Conservation (phyloP, 1,140 invertebrate genomes). For the Reticulitermes speratus region DNA sequence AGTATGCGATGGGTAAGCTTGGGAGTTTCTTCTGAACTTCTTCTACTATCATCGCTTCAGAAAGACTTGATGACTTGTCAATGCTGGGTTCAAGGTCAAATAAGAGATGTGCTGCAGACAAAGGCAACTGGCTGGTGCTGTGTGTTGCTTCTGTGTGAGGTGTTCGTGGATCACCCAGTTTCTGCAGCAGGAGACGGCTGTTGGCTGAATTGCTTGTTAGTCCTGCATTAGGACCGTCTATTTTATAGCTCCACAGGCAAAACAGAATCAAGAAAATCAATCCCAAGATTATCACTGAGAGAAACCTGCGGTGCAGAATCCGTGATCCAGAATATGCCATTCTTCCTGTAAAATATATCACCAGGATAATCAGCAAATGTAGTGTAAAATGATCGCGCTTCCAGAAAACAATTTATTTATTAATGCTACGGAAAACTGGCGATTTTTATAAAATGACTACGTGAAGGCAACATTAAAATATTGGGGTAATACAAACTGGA, state of each 20-base stretch:
- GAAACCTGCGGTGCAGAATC: neutral
- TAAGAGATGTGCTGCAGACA: neutral
- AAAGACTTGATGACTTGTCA: constrained; percentile 63
- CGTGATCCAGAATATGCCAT: neutral
- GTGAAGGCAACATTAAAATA: no score
- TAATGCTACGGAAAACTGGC: no score
- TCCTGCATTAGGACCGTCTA: neutral
- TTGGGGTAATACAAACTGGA: no score
- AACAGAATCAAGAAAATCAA: constrained; percentile 8
- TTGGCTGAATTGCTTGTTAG: constrained; percentile 12
- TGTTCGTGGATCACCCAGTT: constrained; percentile 22
- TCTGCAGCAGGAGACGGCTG: constrained; percentile 30
- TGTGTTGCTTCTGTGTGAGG: constrained; percentile 14
- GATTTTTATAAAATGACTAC: no score
- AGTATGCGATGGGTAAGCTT: constrained; percentile 79
- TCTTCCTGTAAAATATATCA: neutral
- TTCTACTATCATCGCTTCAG: constrained; percentile 74
- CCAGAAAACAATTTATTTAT: no score
- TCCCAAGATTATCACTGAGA: constrained; percentile 18
- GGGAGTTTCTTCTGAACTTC: constrained; percentile 74
- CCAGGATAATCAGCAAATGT: no score
- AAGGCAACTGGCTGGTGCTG: neutral
- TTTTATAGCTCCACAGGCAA: constrained; percentile 4
- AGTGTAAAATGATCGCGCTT: no score
- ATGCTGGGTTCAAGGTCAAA: constrained; percentile 56